Evolutionary conservation across 2,113 vertebrate genomes (phyloP), one percentile per base, ranked within the genome.

Genomic region (Thalassarche chlororhynchos): DNA sequence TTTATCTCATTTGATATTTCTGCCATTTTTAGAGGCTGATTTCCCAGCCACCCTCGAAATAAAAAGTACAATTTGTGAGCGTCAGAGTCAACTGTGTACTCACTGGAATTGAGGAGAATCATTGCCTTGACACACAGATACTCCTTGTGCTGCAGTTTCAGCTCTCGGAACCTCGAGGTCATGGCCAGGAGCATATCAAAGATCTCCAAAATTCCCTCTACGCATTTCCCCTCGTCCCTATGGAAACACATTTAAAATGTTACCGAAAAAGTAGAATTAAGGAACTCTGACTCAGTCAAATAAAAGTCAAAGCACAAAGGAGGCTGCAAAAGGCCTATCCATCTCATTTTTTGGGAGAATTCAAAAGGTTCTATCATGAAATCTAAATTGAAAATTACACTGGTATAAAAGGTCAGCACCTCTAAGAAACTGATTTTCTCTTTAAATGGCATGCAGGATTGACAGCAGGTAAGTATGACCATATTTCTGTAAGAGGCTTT

Each of bases 101-200:
- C 98, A 99, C 99, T 99, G 96, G 99, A 99, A 98, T 99, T 99
- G 97, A 99, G 99, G 40, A 99, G 99, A 90, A 99, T 99, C 99
- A 99, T 99, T 97, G 99, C 99, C 98, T 99, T 99, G 96, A 99
- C 99, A 89, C 99, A 99, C 61, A 99, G 98, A 71, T 99, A 99
- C 93, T 99, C 99, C 82, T 99, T 99, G 92, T 99, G 98, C 97
- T 99, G 99, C 40, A 99, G 98, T 82, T 99, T 99, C 96, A 99
- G 98, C 97, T 99, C 99, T 20, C 99, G 98, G 84, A 99, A 99
- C 84, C 99, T 99, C 16, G 99, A 99, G 32, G 99, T 99, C 31
- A 99, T 99, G 11, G 99, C 99, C 97, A 99, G 98, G 49, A 99
- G 98, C 99, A 99, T 99, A 98, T 99, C 99, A 95, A 99, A 99